A percentile compares a stretch with the other conserved stretches of the same genome.
phyloP scores from a whole-genome alignment of 2,888 invertebrate species.

The Odiellus spinosus region DNA sequence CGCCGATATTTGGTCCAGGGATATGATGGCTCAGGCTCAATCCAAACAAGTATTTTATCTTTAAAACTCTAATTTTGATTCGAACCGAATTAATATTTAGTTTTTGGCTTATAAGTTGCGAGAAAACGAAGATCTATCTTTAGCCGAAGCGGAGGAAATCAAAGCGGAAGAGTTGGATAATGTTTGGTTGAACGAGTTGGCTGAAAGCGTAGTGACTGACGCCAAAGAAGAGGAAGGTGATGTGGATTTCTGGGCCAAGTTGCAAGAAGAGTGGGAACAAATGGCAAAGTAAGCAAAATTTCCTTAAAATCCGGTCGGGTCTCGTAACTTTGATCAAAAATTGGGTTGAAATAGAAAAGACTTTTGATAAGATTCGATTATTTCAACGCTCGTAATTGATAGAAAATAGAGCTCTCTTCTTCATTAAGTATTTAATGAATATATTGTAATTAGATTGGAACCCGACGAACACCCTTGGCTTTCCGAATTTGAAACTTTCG shows the following conservation, averaged over 20 bases:
- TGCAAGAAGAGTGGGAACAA: slow-evolving; percentile 33
- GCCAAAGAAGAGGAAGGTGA: slow-evolving; percentile 20
- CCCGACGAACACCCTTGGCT: slow-evolving; percentile 48
- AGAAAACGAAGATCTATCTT: slow-evolving; percentile 3
- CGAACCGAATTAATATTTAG: background rate
- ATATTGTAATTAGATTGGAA: slow-evolving; percentile 9
- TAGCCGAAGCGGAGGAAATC: too few species aligned
- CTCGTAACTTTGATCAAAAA: too few species aligned
- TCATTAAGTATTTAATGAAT: background rate
- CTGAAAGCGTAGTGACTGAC: too few species aligned
- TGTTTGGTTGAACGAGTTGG: too few species aligned
- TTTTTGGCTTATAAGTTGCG: slow-evolving; percentile 27
- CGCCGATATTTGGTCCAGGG: slow-evolving; percentile 29
- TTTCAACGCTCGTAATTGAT: too few species aligned
- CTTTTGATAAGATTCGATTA: too few species aligned
- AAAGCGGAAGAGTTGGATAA: too few species aligned
- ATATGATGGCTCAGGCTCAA: slow-evolving; percentile 21
- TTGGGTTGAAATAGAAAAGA: too few species aligned
- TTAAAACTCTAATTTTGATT: background rate
- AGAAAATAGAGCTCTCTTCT: too few species aligned
- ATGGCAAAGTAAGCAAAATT: slow-evolving; percentile 40
- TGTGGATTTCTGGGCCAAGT: slow-evolving; percentile 31
- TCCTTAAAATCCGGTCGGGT: background rate
- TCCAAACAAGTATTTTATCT: background rate
- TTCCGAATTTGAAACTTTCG: slow-evolving; percentile 45